Evolutionary conservation across 2,888 invertebrate genomes (phyloP).

Genomic region (Bibio marci): DNA sequence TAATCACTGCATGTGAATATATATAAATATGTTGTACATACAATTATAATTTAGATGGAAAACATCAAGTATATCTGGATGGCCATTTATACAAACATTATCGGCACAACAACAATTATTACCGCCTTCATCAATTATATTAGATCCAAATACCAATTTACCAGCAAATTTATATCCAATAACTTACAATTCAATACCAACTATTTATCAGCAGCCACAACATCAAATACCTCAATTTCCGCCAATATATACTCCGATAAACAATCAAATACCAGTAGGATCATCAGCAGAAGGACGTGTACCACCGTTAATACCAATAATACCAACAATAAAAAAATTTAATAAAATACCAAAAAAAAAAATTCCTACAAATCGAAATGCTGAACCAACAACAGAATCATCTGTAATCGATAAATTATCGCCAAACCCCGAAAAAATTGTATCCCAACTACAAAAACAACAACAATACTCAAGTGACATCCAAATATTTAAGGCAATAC

Average conservation of each 20-base stretch:
- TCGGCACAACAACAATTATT: constrained; percentile 1
- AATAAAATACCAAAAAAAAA: no score
- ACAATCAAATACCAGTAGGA: neutral
- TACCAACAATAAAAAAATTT: neutral
- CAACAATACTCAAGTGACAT: constrained; percentile 13
- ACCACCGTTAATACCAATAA: neutral
- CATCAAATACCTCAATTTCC: neutral
- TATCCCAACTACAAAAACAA: neutral
- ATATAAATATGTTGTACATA: no score
- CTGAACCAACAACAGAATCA: constrained; percentile 14
- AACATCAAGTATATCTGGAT: constrained; percentile 19
- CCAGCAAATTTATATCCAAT: neutral
- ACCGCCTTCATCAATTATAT: neutral
- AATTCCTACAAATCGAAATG: neutral
- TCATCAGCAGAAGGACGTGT: no score
- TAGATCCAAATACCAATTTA: neutral
- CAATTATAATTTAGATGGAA: constrained; percentile 16
- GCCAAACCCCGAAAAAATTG: constrained; percentile 3
- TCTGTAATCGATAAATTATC: constrained; percentile 1
- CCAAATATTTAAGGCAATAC: constrained; percentile 18
- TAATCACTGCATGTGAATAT: no score
- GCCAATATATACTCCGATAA: neutral
- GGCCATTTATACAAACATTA: constrained; percentile 15
- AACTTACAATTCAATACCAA: neutral
- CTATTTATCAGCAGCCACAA: neutral